These are phyloP conservation scores for Pleuronectes platessa DNA, from an alignment of 2,113 vertebrate species.

Conservation along the genomic window DNA sequence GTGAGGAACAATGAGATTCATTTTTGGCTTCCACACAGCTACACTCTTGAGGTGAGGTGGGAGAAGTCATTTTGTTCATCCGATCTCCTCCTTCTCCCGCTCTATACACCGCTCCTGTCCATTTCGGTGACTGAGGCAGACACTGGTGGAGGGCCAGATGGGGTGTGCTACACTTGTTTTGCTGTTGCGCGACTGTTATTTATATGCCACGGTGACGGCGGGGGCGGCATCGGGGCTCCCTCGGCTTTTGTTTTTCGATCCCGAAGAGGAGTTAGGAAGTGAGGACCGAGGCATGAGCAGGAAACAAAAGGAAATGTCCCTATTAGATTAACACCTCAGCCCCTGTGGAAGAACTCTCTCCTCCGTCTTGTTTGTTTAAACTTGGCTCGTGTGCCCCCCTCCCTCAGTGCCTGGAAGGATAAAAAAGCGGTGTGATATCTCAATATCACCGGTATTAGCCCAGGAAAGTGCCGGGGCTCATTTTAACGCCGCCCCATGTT, in stretches of 20 bases:
- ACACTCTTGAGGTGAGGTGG: conserved; percentile 24
- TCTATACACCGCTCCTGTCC: conserved; percentile 17
- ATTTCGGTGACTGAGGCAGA: conserved; percentile 60
- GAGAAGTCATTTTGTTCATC: conserved; percentile 37
- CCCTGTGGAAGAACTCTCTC: conserved; percentile 59
- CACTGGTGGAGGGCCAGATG: conserved; percentile 73
- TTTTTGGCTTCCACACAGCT: conserved; percentile 13
- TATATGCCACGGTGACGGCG: conserved; percentile 65
- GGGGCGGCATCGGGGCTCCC: conserved; percentile 35
- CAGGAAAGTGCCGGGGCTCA: conserved; percentile 72
- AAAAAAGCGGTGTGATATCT: conserved; percentile 65
- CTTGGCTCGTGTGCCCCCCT: conserved; percentile 18
- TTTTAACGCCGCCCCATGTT: conserved; percentile 72
- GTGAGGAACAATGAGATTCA: neutral
- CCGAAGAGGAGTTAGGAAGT: conserved; percentile 35
- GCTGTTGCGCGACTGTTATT: conserved; percentile 72
- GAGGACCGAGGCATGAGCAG: conserved; percentile 29
- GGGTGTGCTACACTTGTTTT: conserved; percentile 78
- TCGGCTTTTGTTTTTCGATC: conserved; percentile 63
- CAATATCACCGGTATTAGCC: conserved; percentile 72
- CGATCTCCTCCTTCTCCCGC: conserved; percentile 28
- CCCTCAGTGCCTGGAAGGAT: neutral
- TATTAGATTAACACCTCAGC: conserved; percentile 76
- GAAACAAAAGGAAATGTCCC: conserved; percentile 72
- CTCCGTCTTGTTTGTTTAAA: conserved; percentile 39